Conservation (phyloP, 2,888 invertebrate genomes). For the Rotaria magnacalcarata region DNA sequence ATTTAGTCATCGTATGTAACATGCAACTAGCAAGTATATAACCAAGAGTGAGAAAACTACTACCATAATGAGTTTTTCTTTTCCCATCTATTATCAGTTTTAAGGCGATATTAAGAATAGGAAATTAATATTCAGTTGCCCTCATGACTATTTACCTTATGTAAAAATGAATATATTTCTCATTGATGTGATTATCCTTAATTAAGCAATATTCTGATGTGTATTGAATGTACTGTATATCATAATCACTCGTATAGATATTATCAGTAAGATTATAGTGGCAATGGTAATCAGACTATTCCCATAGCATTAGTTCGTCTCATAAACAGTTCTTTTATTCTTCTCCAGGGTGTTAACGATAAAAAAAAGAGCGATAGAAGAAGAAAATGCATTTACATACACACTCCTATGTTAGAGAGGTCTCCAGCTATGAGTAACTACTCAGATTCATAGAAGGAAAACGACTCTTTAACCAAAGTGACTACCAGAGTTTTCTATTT, state of each 20-base stretch:
- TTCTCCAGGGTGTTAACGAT: neutral
- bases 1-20: no score
- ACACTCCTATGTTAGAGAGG: neutral
- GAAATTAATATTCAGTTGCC: no score
- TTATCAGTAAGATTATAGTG: neutral
- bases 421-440: neutral
- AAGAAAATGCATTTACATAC: neutral
- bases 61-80: neutral
- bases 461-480: neutral
- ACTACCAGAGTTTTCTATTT: neutral
- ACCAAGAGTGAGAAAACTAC: neutral
- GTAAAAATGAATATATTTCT: no score
- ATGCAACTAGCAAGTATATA: neutral
- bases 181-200: no score
- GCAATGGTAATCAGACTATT: neutral
- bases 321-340: neutral
- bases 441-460: neutral
- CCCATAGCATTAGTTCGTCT: neutral
- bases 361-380: neutral
- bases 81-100: no score
- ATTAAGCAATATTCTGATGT: no score
- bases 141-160: no score
- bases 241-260: no score
- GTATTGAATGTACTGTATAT: no score
- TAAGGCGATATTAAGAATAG: no score